Base-by-base conservation (phyloP, 1,140 invertebrate genomes). In the Hesperophylax magnus region DNA sequence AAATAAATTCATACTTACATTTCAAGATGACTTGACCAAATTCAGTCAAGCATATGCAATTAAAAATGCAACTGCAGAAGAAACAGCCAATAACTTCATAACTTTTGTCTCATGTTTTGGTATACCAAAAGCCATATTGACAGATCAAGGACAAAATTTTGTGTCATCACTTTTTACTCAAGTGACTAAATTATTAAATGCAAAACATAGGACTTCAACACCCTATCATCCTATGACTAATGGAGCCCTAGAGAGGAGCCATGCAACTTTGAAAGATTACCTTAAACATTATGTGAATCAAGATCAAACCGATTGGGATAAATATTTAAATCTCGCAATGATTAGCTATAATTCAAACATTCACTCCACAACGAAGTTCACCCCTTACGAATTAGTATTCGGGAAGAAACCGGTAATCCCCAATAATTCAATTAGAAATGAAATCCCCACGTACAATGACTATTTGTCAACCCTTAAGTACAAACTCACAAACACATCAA, bases 341-440 rank as follows among this genome's bases (percentile, higher is more conserved):
- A 88, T 86, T 56, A 79, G 77, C 22, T 88, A 87, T 74, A 88
- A 86, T 53, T 67, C 61, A 17, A 78, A 56, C 9, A 27, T 60
- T 22, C 77, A 91, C 69, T 67, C 85, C 72, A 74, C 85, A 0
- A 91, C 87, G 0, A 84, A 85, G 14, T 88, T 79, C 22, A 86
- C 86, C 2, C 88, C 90, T 1, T 89, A 87, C 77, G 86, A 88
- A 84, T 47, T 91, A 20, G 9, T 91, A 9, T 88, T 87, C 78
- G 87, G 89, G 22, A 22, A 81, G 60, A 85, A 87, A 75, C 78
- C 87, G 6, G 56, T 52, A 27, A 20, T 87, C 20, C 85, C 86
- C 14, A 83, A 74, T 61, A 75, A 65, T 17, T 20, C 85, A 34
- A 81, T 56, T 39, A 18, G 69, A 81, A 52, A 71, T 56, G 81